These are phyloP conservation scores for Caenorhabditis sp. DNA, from an alignment of 2,888 invertebrate species.

Conservation along the genomic window DNA sequence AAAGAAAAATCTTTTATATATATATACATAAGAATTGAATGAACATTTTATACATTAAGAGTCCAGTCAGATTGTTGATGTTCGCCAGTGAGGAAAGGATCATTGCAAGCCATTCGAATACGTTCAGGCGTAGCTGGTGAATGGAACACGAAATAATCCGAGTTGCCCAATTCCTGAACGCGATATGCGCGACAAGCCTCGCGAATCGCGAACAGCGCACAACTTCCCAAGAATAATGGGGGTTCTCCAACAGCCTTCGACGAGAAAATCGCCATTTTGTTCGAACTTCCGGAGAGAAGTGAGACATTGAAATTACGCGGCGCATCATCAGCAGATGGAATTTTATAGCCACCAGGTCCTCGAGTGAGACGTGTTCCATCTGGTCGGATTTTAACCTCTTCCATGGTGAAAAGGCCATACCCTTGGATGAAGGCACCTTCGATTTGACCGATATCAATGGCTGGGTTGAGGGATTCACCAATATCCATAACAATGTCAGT, in stretches of 20 bases:
- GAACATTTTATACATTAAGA: not conserved
- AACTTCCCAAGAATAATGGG: conserved; percentile 87
- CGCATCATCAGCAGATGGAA: conserved; percentile 90
- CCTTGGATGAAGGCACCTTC: conserved; percentile 95
- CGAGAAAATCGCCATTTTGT: conserved; percentile 89
- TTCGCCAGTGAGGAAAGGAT: conserved; percentile 73
- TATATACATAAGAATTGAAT: not conserved
- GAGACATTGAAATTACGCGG: conserved; percentile 91
- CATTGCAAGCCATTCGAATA: conserved; percentile 88
- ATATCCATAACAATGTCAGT: conserved; percentile 97
- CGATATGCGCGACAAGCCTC: conserved; percentile 83
- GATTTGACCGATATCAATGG: conserved; percentile 94
- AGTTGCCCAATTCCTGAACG: conserved; percentile 39
- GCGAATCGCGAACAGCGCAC: conserved; percentile 87
- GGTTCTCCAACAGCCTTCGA: conserved; percentile 98
- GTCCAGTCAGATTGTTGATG: conserved; percentile 35
- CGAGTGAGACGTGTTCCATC: conserved; percentile 75
- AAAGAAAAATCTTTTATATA: not conserved
- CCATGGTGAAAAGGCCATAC: conserved; percentile 88
- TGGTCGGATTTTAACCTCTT: conserved; percentile 85
- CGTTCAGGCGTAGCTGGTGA: conserved; percentile 88
- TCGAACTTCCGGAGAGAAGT: conserved; percentile 86
- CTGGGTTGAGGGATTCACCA: conserved; percentile 92
- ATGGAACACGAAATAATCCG: conserved; percentile 73
- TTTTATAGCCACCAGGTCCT: conserved; percentile 92